Conservation (phyloP, 2,888 invertebrate genomes). For the Erynnis tages region DNA sequence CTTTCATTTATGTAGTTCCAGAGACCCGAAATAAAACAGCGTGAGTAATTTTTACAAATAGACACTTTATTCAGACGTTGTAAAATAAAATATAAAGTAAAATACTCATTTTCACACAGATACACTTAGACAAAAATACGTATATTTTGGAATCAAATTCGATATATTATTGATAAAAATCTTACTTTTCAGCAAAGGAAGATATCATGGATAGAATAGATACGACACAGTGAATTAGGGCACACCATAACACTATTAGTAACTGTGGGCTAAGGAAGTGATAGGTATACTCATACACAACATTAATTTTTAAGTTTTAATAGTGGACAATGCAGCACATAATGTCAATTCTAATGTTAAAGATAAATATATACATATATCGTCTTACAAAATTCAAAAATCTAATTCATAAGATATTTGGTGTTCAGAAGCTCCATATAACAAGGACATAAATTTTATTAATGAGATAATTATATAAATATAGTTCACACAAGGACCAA, state of each 20-base stretch:
- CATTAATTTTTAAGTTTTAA: slow-evolving; percentile 1
- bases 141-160: slow-evolving; percentile 73
- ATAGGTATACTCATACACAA: slow-evolving; percentile 1
- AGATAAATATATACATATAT: slow-evolving; percentile 28
- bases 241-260: slow-evolving; percentile 39
- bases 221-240: slow-evolving; percentile 35
- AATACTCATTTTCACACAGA: slow-evolving; percentile 62
- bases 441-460: neutral
- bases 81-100: slow-evolving; percentile 76
- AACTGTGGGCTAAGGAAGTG: slow-evolving; percentile 39
- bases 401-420: slow-evolving; percentile 69
- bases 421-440: slow-evolving; percentile 62
- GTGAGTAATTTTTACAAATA: slow-evolving; percentile 58
- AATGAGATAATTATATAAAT: too few species aligned
- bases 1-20: slow-evolving; percentile 47
- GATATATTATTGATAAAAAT: slow-evolving; percentile 48
- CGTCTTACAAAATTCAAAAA: slow-evolving; percentile 49
- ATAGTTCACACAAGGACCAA: too few species aligned
- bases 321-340: slow-evolving; percentile 10
- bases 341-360: slow-evolving; percentile 13
- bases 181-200: slow-evolving; percentile 49
- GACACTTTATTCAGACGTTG: slow-evolving; percentile 77
- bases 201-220: slow-evolving; percentile 49
- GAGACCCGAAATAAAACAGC: slow-evolving; percentile 40
- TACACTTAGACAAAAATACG: slow-evolving; percentile 75